phyloP scores from a whole-genome alignment of 2,888 invertebrate genomes.

The Electrophaes corylata region DNA sequence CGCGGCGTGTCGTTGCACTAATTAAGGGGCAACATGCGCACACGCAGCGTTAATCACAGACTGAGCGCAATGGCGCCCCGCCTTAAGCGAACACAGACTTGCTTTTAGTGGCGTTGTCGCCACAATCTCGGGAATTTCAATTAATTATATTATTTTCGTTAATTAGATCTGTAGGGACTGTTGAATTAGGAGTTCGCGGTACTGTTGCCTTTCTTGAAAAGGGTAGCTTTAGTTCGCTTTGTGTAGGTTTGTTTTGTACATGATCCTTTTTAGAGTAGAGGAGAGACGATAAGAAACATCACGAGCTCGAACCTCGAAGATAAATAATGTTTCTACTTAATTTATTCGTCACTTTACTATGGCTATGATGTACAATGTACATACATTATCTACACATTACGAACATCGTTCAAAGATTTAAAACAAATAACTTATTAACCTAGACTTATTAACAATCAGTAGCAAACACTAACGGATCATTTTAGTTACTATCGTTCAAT shows the following conservation, averaged over 20 bases:
- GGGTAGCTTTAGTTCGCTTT: slow-evolving; percentile 20
- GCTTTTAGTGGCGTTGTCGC: slow-evolving; percentile 78
- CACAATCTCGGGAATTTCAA: slow-evolving; percentile 77
- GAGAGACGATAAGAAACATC: slow-evolving; percentile 1
- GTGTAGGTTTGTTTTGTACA: slow-evolving; percentile 8
- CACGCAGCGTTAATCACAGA: slow-evolving; percentile 71
- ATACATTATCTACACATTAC: too few relatives aligned
- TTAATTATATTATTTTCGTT: slow-evolving; percentile 66
- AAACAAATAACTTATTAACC: too few relatives aligned
- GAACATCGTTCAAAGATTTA: too few relatives aligned
- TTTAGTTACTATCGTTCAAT: too few relatives aligned
- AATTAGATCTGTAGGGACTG: slow-evolving; percentile 51
- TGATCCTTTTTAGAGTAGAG: slow-evolving; percentile 3
- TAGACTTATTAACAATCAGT: too few relatives aligned
- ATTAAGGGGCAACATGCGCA: slow-evolving; percentile 79
- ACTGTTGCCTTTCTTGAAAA: slow-evolving; percentile 35
- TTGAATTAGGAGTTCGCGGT: slow-evolving; percentile 34
- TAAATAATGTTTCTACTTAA: background rate
- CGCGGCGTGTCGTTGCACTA: slow-evolving; percentile 71
- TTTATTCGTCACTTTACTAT: background rate
- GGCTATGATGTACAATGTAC: too few relatives aligned
- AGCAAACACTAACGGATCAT: too few relatives aligned
- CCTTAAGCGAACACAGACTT: slow-evolving; percentile 65
- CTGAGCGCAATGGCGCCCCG: slow-evolving; percentile 50
- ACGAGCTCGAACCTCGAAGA: background rate